These are phyloP conservation scores for Tinea semifulvella DNA, from an alignment of 2,888 invertebrate species.

Conservation along the genomic window DNA sequence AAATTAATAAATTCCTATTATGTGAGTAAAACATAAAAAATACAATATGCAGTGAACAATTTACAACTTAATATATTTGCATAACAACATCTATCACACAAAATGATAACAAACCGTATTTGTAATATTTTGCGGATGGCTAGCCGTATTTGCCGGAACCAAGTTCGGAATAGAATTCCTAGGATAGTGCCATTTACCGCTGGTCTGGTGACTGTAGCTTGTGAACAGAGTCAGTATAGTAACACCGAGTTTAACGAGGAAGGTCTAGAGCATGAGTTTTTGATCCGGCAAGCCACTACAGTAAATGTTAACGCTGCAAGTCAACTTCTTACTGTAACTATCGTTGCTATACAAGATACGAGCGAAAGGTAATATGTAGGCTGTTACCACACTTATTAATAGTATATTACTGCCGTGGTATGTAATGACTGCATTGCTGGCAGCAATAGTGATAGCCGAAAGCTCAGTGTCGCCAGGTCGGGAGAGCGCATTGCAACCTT, in stretches of 20 bases:
- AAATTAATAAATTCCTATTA: too few relatives aligned
- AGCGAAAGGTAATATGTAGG: slow-evolving; percentile 47
- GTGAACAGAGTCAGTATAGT: slow-evolving; percentile 33
- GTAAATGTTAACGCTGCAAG: slow-evolving; percentile 63
- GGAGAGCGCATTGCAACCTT: too few relatives aligned
- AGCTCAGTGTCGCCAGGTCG: too few relatives aligned
- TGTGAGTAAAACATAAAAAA: too few relatives aligned
- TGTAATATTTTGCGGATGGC: not conserved
- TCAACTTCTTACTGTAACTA: slow-evolving; percentile 59
- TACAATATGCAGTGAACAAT: too few relatives aligned
- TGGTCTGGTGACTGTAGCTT: slow-evolving; percentile 34
- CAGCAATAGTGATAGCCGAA: too few relatives aligned
- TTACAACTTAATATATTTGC: too few relatives aligned
- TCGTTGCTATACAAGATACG: slow-evolving; percentile 63
- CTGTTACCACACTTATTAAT: too few relatives aligned
- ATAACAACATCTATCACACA: not conserved
- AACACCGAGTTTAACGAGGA: slow-evolving; percentile 33
- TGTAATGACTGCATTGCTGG: too few relatives aligned
- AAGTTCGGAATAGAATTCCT: not conserved
- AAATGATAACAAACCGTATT: not conserved
- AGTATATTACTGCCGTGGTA: too few relatives aligned
- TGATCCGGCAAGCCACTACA: slow-evolving; percentile 63
- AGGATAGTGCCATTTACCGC: slow-evolving; percentile 27
- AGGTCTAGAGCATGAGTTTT: slow-evolving; percentile 55
- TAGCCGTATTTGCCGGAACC: not conserved